A percentile compares a stretch with the other conserved stretches of the same genome.
These are phyloP conservation scores for Thunnus thynnus DNA, from an alignment of 2,113 vertebrate genomes.

Conservation along the genomic window DNA sequence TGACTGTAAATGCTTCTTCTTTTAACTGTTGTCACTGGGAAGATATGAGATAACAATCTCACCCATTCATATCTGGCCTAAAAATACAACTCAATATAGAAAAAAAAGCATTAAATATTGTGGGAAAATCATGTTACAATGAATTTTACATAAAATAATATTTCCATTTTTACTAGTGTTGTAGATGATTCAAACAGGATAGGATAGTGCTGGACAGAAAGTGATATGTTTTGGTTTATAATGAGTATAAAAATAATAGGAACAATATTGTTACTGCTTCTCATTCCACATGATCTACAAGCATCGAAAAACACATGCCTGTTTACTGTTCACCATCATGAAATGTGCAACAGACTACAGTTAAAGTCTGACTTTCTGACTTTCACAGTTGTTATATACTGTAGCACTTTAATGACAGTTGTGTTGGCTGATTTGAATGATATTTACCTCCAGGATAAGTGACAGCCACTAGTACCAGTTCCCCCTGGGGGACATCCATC, in stretches of 20 bases:
- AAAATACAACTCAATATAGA: background rate
- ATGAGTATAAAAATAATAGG: background rate
- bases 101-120: conserved; percentile 2
- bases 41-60: conserved; percentile 32
- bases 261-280: background rate
- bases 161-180: background rate
- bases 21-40: background rate
- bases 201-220: too few species aligned
- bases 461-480: conserved; percentile 89
- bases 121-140: background rate
- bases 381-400: background rate
- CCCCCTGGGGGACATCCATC: conserved; percentile 89
- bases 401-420: background rate
- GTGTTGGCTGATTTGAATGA: background rate
- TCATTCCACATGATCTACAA: background rate
- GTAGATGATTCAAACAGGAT: too few species aligned
- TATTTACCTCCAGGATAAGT: conserved; percentile 91
- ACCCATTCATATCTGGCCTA: conserved; percentile 8
- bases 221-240: background rate
- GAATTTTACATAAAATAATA: background rate
- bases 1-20: conserved; percentile 11
- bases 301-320: background rate
- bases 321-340: background rate
- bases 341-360: background rate
- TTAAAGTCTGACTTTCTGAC: background rate